phyloP scores from a whole-genome alignment of 2,797 vertebrate genomes.

The Xenops minutus region DNA sequence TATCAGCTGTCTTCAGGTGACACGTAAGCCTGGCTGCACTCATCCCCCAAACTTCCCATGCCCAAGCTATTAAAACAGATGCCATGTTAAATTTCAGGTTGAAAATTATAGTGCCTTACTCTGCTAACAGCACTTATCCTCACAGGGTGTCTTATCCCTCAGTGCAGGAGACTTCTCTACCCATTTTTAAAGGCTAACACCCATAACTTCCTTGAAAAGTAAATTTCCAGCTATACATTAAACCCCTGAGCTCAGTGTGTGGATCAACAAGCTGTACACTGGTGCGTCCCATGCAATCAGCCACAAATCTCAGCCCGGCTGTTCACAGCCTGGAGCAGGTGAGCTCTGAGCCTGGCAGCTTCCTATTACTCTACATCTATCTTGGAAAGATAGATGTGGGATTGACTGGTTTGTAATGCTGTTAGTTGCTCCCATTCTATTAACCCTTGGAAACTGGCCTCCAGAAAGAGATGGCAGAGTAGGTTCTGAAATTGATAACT shows the following conservation, averaged over 20 bases:
- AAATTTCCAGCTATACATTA: neutral
- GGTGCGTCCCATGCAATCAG: fast-evolving
- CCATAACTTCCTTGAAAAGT: neutral
- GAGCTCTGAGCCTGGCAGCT: neutral
- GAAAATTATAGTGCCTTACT: neutral
- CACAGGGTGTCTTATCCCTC: neutral
- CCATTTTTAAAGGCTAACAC: neutral
- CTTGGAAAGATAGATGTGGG: neutral
- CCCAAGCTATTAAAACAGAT: neutral
- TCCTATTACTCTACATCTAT: neutral
- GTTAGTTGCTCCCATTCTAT: neutral
- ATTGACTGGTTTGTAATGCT: neutral
- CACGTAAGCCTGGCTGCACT: neutral
- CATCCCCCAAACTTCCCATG: neutral
- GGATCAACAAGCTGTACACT: neutral
- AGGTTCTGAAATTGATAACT: neutral
- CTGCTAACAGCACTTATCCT: neutral
- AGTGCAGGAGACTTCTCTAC: neutral
- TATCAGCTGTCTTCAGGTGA: neutral
- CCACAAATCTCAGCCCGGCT: neutral
- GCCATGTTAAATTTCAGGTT: neutral
- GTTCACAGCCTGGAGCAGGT: neutral
- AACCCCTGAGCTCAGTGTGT: neutral
- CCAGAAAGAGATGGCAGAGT: neutral
- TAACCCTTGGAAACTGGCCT: neutral